phyloP scores from a whole-genome alignment of 2,113 vertebrate species.

The Dunckerocampus dactyliophorus region DNA sequence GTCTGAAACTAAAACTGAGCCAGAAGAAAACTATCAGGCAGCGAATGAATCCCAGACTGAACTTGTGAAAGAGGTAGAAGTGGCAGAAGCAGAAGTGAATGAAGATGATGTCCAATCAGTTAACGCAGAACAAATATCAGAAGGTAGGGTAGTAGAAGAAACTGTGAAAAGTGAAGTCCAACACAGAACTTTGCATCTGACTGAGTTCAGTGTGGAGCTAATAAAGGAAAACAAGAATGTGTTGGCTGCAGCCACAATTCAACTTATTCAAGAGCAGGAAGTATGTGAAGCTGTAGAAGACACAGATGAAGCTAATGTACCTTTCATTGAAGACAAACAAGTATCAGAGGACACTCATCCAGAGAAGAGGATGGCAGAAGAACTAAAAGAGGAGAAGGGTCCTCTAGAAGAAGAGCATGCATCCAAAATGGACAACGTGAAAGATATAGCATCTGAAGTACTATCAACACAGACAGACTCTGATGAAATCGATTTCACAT shows the following conservation, averaged over 20 bases:
- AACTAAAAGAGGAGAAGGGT: neutral
- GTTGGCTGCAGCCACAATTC: neutral
- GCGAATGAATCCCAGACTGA: too few relatives aligned
- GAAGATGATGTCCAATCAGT: too few relatives aligned
- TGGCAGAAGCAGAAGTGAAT: too few relatives aligned
- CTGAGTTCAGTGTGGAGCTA: neutral
- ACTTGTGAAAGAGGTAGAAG: too few relatives aligned
- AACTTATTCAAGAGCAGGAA: neutral
- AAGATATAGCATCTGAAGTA: neutral
- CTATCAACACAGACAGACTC: too few relatives aligned
- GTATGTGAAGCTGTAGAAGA: neutral
- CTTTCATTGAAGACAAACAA: neutral
- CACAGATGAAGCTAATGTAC: neutral
- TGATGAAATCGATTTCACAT: too few relatives aligned
- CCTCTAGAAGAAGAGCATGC: too few relatives aligned
- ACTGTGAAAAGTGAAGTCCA: neutral
- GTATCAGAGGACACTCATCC: neutral
- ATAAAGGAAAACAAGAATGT: neutral
- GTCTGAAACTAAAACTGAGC: too few relatives aligned
- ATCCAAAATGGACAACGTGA: neutral
- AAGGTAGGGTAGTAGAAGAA: neutral
- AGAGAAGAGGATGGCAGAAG: neutral
- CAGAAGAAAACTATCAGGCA: too few relatives aligned
- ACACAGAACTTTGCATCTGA: neutral
- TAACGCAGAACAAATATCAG: too few relatives aligned